These are phyloP conservation scores for Colistium nudipinnis DNA, from an alignment of 2,113 vertebrate species.

Conservation along the genomic window DNA sequence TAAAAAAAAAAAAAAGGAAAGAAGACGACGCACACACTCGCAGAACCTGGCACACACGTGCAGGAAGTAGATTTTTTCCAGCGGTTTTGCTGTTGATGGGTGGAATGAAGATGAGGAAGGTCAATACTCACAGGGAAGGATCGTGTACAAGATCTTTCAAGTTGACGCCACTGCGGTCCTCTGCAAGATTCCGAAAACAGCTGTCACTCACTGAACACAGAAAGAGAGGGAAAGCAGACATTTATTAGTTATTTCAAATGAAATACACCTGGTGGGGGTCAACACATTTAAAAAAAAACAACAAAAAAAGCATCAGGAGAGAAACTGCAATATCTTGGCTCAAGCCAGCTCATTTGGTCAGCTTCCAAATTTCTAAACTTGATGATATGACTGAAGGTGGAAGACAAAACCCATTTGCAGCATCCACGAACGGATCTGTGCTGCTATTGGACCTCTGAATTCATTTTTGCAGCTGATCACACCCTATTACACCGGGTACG, in stretches of 20 bases:
- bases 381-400: too few relatives aligned
- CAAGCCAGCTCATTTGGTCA: too few relatives aligned
- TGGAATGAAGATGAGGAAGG: not conserved
- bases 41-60: constrained; percentile 15
- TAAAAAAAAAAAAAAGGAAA: not conserved
- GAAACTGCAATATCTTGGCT: too few relatives aligned
- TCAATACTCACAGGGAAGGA: constrained; percentile 93
- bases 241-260: not conserved
- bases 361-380: too few relatives aligned
- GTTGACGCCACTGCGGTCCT: constrained; percentile 99
- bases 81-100: not conserved
- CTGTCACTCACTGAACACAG: constrained; percentile 95
- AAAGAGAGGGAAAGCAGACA: constrained; percentile 26
- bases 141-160: constrained; percentile 99
- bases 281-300: too few relatives aligned
- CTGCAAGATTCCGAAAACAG: constrained; percentile 98
- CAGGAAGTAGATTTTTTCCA: not conserved
- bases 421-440: not conserved
- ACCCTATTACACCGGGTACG: too few relatives aligned
- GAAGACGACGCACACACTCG: constrained; percentile 16
- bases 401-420: too few relatives aligned
- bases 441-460: not conserved
- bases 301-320: too few relatives aligned
- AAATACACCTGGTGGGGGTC: too few relatives aligned
- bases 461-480: too few relatives aligned